A percentile compares a stretch with the other conserved stretches of the same genome.
Conservation (phyloP, 2,888 invertebrate species). For the Lasioglossum marginatum region DNA sequence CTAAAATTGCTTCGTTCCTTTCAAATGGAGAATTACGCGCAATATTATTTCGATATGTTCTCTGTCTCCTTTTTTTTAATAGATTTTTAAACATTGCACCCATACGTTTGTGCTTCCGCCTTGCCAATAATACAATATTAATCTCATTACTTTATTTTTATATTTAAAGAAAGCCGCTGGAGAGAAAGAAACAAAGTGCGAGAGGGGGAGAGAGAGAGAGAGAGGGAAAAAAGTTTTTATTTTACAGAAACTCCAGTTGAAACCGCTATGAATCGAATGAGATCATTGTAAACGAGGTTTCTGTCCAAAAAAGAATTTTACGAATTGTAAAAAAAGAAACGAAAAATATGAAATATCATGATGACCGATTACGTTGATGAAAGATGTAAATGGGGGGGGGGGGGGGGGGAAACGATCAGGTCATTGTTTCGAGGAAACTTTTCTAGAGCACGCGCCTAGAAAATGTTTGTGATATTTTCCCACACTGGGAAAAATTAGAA, state of each 20-base stretch:
- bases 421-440: conserved; percentile 67
- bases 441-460: conserved; percentile 58
- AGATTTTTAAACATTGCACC: conserved; percentile 63
- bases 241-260: conserved; percentile 28
- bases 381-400: background rate
- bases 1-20: conserved; percentile 14
- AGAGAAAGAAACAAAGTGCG: background rate
- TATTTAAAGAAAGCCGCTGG: conserved; percentile 39
- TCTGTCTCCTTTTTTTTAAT: conserved; percentile 33
- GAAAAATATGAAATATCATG: conserved; percentile 18
- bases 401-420: conserved; percentile 49
- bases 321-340: conserved; percentile 13
- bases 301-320: conserved; percentile 25
- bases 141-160: conserved; percentile 63
- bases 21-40: conserved; percentile 40
- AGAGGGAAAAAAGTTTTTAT: conserved; percentile 5
- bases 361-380: conserved; percentile 47
- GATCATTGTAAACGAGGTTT: conserved; percentile 32
- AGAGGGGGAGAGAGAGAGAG: background rate
- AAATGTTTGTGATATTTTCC: conserved; percentile 71
- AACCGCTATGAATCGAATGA: conserved; percentile 8
- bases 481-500: conserved; percentile 64
- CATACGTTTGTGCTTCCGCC: conserved; percentile 70
- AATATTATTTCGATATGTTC: conserved; percentile 57
- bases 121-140: conserved; percentile 66